Conservation (phyloP, 2,888 invertebrate species). For the Oligia strigilis region DNA sequence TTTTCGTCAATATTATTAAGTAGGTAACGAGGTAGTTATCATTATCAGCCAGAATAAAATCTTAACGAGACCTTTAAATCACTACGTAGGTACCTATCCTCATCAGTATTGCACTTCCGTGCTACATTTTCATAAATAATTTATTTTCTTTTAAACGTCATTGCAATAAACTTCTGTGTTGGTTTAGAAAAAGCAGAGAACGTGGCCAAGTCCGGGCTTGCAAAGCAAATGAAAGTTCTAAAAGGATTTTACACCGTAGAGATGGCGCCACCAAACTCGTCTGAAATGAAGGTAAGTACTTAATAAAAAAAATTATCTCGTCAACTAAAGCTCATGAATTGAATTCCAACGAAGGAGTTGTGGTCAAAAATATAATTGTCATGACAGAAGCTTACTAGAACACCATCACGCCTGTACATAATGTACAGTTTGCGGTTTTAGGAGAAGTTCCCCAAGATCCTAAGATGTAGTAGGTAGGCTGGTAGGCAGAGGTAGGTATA, state of each 20-base stretch:
- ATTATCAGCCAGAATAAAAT: neutral
- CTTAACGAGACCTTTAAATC: neutral
- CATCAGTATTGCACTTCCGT: neutral
- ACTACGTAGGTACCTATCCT: neutral
- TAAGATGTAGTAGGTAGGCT: neutral
- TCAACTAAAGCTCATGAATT: neutral
- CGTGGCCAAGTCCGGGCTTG: constrained; percentile 77
- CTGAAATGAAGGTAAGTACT: constrained; percentile 75
- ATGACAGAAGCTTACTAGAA: neutral
- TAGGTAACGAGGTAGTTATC: neutral
- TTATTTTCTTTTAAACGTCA: neutral
- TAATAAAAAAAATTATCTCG: neutral
- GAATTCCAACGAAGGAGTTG: neutral
- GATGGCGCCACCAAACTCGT: constrained; percentile 77
- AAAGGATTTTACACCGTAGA: constrained; percentile 84
- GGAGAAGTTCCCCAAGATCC: neutral
- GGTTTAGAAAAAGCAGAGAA: constrained; percentile 77
- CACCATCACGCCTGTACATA: neutral
- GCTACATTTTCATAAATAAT: neutral
- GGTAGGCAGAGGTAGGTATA: too few relatives aligned
- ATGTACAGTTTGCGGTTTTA: neutral
- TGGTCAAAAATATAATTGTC: neutral
- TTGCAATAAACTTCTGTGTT: neutral
- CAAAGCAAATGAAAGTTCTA: constrained; percentile 76
- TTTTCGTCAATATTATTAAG: neutral